Percentiles rank a stretch among this genome's conserved stretches.
These are phyloP conservation scores for Ursus arctos DNA, from an alignment of 2,113 vertebrate species.

Conservation along the genomic window DNA sequence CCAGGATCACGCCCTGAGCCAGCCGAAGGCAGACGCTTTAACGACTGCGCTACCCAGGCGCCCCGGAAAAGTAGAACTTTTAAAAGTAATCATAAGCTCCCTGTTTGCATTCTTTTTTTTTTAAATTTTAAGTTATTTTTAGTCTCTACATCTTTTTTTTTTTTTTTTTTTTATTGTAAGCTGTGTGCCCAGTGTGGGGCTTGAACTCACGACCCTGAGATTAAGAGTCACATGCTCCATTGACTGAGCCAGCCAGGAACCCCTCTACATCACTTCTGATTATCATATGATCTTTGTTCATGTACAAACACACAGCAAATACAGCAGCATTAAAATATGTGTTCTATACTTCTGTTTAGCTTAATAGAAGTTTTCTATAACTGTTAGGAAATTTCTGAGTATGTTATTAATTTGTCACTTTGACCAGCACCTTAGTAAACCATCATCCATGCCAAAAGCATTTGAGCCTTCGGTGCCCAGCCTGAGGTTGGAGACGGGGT, in stretches of 20 bases:
- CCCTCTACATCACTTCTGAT: not conserved
- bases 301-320: not conserved
- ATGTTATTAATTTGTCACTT: not conserved
- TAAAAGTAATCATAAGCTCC: not conserved
- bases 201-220: not conserved
- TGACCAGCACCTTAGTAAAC: not conserved
- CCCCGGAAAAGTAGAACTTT: conserved; percentile 47
- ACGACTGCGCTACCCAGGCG: too few relatives aligned
- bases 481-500: not conserved
- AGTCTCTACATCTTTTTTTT: not conserved
- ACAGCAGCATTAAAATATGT: not conserved
- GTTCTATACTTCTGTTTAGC: not conserved
- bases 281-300: not conserved
- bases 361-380: not conserved
- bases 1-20: too few relatives aligned
- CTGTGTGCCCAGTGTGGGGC: not conserved
- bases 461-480: not conserved
- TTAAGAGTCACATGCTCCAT: not conserved
- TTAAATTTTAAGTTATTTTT: not conserved
- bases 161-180: not conserved
- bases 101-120: not conserved
- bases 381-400: conserved; percentile 20
- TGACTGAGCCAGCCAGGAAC: not conserved
- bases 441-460: not conserved
- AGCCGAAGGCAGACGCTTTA: too few relatives aligned